Evolutionary conservation across 2,797 vertebrate genomes (phyloP).

Genomic region (Platalea minor): DNA sequence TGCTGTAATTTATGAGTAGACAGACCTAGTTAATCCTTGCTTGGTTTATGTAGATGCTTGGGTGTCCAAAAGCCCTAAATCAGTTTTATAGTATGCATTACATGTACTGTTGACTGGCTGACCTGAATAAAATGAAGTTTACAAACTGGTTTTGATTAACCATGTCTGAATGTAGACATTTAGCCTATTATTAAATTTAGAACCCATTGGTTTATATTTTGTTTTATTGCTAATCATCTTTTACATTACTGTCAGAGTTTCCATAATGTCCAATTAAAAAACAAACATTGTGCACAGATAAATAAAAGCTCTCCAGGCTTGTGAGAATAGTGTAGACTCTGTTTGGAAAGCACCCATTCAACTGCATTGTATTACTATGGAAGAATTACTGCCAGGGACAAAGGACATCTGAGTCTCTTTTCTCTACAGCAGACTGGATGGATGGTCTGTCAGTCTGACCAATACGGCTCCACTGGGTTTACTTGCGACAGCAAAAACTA

Average conservation of each 20-base stretch:
- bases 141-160: conserved; percentile 66
- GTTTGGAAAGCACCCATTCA: conserved; percentile 33
- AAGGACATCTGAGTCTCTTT: conserved; percentile 10
- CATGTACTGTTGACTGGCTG: conserved; percentile 64
- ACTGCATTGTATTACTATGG: not conserved
- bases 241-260: conserved; percentile 53
- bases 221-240: conserved; percentile 59
- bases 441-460: conserved; percentile 18
- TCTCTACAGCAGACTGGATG: not conserved
- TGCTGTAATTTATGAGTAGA: conserved; percentile 62
- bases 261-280: conserved; percentile 54
- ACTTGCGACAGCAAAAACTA: not conserved
- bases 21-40: conserved; percentile 61
- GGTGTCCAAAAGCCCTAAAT: conserved; percentile 63
- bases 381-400: conserved; percentile 20
- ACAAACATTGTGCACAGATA: conserved; percentile 19
- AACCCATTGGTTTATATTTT: conserved; percentile 53
- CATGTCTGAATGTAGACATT: conserved; percentile 43
- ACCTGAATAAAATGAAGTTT: conserved; percentile 63
- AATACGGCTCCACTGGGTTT: not conserved
- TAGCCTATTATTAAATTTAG: conserved; percentile 65
- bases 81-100: conserved; percentile 67
- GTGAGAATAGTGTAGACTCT: not conserved
- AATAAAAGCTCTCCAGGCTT: conserved; percentile 29
- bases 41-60: conserved; percentile 63